Percentiles rank a stretch among this genome's conserved stretches.
Evolutionary conservation across 2,113 vertebrate genomes (phyloP).

Genomic region (Saimiri boliviensis): DNA sequence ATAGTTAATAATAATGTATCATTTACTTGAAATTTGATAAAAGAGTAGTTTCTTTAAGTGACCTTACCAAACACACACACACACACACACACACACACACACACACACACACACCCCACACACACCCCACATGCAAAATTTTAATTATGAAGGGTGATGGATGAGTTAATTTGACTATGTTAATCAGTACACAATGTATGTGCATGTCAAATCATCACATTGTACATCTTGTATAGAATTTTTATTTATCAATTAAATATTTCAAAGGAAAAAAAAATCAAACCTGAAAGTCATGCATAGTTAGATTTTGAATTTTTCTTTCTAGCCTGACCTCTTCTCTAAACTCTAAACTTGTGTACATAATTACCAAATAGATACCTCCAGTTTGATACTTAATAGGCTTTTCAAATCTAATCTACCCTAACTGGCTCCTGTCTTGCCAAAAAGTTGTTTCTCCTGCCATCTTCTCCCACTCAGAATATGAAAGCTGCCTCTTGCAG

Average conservation of each 20-base stretch:
- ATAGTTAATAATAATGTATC: neutral
- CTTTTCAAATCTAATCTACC: neutral
- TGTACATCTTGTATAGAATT: neutral
- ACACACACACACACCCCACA: neutral
- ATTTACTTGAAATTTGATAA: neutral
- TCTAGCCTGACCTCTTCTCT: neutral
- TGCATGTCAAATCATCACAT: neutral
- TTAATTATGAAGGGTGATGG: neutral
- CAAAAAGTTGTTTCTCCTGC: neutral
- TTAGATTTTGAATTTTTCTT: neutral
- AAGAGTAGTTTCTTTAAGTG: neutral
- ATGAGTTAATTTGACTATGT: neutral
- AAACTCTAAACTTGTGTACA: neutral
- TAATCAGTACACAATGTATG: neutral
- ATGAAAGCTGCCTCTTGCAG: neutral
- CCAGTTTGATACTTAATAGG: neutral
- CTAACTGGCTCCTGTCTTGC: neutral
- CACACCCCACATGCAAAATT: neutral
- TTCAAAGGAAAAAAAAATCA: neutral
- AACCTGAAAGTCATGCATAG: neutral
- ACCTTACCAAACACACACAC: neutral
- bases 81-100: neutral
- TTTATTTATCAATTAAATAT: neutral
- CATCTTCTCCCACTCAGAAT: neutral
- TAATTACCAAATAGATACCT: neutral